Evolutionary conservation across 2,113 vertebrate species (phyloP).

Genomic region (Chaetodon trifascialis): DNA sequence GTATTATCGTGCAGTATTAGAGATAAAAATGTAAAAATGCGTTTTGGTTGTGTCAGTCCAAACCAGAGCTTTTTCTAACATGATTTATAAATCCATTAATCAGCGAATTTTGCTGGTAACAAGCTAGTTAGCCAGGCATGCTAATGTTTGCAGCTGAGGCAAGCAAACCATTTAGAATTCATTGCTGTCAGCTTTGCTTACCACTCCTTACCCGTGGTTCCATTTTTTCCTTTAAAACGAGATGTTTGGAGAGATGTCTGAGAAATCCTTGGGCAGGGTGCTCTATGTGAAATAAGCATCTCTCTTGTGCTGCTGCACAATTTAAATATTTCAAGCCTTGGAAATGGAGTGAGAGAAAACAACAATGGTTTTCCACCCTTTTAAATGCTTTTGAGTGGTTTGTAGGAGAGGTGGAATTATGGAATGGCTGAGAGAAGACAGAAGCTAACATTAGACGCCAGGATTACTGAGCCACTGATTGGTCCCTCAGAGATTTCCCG

Average conservation of each 20-base stretch:
- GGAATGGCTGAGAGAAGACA: slow-evolving; percentile 34
- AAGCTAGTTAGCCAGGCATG: background rate
- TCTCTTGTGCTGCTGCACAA: background rate
- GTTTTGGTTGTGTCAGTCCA: background rate
- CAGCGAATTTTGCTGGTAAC: background rate
- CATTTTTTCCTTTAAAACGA: background rate
- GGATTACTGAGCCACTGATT: slow-evolving; percentile 75
- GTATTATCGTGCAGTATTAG: too few species aligned
- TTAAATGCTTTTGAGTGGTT: slow-evolving; percentile 46
- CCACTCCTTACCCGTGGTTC: too few species aligned
- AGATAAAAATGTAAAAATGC: too few species aligned
- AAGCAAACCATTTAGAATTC: background rate
- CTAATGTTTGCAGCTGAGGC: background rate
- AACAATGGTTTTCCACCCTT: slow-evolving; percentile 20
- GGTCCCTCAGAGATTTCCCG: slow-evolving; percentile 76
- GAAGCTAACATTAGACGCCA: slow-evolving; percentile 42
- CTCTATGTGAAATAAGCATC: background rate
- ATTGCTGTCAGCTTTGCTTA: background rate
- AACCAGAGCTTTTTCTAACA: background rate
- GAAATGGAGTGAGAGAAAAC: background rate
- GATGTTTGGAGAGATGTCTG: background rate
- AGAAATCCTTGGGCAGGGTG: background rate
- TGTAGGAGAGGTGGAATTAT: slow-evolving; percentile 42
- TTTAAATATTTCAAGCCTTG: slow-evolving; percentile 28
- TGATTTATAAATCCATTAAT: background rate